Base-by-base conservation (phyloP, 1,140 invertebrate genomes). In the Drosophila santomea region DNA sequence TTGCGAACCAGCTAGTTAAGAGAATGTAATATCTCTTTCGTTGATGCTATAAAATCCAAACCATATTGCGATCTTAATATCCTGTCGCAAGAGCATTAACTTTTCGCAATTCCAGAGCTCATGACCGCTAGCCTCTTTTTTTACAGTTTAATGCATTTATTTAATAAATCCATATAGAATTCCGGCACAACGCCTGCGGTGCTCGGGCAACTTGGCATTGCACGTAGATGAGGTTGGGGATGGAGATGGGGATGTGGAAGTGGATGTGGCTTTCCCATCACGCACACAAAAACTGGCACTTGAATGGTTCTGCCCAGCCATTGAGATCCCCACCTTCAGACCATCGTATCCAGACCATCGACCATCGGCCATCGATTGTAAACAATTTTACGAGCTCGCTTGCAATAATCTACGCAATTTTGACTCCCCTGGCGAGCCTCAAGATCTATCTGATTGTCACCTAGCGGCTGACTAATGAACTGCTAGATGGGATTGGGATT, bases 351-450 rank as follows among this genome's bases (percentile, higher is more conserved):
- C 32, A 36, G 32, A 7, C 45, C 47, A 11, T 36, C 23, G 47
- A 44, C 17, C 44, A 48, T 48, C 45, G 45, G 2, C 25, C 64
- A 69, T 68, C 68, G 80, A 89, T 72, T 78, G 77, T 90, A 89
- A 89, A 90, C 80, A 89, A 89, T 89, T 89, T 89, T 89, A 89
- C 78, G 84, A 90, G 85, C 80, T 84, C 85, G 80, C 56, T 44
- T 66, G 77, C 80, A 90, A 89, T 89, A 89, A 89, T 84, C 84
- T 89, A 84, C 72, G 84, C 84, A 90, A 89, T 89, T 89, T 89
- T n/a, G n/a, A n/a, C n/a, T n/a, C n/a, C n/a, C n/a, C n/a, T n/a
- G n/a, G n/a, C n/a, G n/a, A n/a, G n/a, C n/a, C n/a, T 47, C 39
- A 48, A 60, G 60, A 62, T 66, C 81, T 80, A 86, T 78, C 81